phyloP scores from a whole-genome alignment of 1,140 invertebrate genomes.

The Cydia fagiglandana region DNA sequence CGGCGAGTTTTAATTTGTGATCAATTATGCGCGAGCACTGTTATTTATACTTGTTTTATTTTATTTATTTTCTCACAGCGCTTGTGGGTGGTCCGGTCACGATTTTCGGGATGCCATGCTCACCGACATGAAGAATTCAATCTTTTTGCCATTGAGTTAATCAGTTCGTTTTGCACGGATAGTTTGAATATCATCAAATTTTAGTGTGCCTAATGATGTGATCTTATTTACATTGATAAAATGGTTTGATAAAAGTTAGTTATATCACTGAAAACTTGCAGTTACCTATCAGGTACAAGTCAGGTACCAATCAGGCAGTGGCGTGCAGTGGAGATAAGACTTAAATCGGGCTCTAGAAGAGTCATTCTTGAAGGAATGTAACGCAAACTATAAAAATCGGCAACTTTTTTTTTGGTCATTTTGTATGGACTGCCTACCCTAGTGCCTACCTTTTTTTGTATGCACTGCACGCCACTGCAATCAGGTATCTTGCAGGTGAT shows the following conservation, averaged over 20 bases:
- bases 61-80: slow-evolving; percentile 72
- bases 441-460: too few relatives aligned
- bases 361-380: too few relatives aligned
- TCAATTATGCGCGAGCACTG: slow-evolving; percentile 77
- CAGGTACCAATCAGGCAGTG: too few relatives aligned
- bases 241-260: too few relatives aligned
- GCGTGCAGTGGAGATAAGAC: too few relatives aligned
- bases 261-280: neutral
- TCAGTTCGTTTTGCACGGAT: slow-evolving; percentile 5
- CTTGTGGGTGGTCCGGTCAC: slow-evolving; percentile 75
- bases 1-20: slow-evolving; percentile 77
- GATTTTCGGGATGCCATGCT: slow-evolving; percentile 64
- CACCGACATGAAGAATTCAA: slow-evolving; percentile 66
- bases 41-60: slow-evolving; percentile 78
- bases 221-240: neutral
- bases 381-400: too few relatives aligned
- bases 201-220: neutral
- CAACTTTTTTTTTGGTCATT: too few relatives aligned
- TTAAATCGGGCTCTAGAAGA: too few relatives aligned
- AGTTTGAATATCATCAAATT: neutral
- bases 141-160: slow-evolving; percentile 65
- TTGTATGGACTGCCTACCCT: too few relatives aligned
- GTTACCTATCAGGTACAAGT: neutral
- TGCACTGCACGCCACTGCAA: too few relatives aligned
- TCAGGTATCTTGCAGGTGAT: neutral